A percentile compares a stretch with the other conserved stretches of the same genome.
Evolutionary conservation across 1,140 invertebrate genomes (phyloP).

Genomic region (Euwallacea similis): DNA sequence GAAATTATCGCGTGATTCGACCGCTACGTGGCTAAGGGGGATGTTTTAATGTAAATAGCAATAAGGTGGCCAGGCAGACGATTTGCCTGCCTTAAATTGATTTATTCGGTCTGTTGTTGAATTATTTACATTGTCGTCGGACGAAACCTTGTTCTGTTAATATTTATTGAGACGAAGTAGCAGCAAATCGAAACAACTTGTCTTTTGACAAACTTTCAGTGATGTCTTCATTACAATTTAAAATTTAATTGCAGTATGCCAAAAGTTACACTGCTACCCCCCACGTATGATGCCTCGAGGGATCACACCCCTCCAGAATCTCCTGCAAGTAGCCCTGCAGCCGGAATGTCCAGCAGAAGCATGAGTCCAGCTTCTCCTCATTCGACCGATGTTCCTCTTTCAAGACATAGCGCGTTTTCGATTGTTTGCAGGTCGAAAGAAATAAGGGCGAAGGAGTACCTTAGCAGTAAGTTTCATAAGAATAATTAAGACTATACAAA

Average conservation of each 20-base stretch:
- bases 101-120: not conserved
- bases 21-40: constrained; percentile 8
- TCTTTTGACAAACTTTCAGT: not conserved
- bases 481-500: not conserved
- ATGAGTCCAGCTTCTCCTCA: constrained; percentile 50
- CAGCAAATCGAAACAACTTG: not conserved
- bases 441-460: constrained; percentile 14
- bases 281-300: constrained; percentile 32
- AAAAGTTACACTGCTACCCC: constrained; percentile 45
- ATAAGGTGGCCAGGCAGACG: constrained; percentile 9
- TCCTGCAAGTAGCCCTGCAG: constrained; percentile 45
- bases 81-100: not conserved
- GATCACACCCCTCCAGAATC: constrained; percentile 44
- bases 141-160: not conserved
- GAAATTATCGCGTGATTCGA: constrained; percentile 45
- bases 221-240: not conserved
- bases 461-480: constrained; percentile 22
- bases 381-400: constrained; percentile 39
- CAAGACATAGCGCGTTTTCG: constrained; percentile 52
- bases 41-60: constrained; percentile 44
- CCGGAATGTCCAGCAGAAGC: constrained; percentile 47
- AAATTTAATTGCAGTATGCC: constrained; percentile 50
- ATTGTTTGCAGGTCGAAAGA: constrained; percentile 52
- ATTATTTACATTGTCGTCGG: not conserved
- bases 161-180: not conserved